Conservation (phyloP, 2,888 invertebrate species). For the Belgica antarctica region DNA sequence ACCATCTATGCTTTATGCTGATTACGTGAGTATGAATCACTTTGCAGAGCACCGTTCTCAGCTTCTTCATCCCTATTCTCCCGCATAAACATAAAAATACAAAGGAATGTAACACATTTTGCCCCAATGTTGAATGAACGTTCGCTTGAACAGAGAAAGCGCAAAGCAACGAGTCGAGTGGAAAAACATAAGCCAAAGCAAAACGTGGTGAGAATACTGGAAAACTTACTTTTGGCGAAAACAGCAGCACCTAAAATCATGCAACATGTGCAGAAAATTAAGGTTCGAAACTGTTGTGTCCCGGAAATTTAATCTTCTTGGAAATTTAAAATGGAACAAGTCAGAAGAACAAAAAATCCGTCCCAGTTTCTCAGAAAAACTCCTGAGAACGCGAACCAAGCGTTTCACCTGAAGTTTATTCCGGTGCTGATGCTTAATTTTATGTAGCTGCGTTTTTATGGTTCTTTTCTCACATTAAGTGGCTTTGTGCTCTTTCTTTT, state of each 20-base stretch:
- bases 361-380: too few relatives aligned
- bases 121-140: slow-evolving; percentile 10
- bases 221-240: not conserved
- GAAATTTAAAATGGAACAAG: too few relatives aligned
- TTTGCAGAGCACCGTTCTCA: slow-evolving; percentile 32
- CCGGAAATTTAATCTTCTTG: too few relatives aligned
- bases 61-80: not conserved
- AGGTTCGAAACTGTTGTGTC: too few relatives aligned
- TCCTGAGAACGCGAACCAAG: too few relatives aligned
- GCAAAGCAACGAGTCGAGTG: not conserved
- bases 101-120: slow-evolving; percentile 10
- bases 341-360: too few relatives aligned
- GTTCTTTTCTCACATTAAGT: slow-evolving; percentile 29
- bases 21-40: slow-evolving; percentile 41
- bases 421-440: not conserved
- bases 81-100: slow-evolving; percentile 8
- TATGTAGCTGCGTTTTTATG: not conserved
- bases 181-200: slow-evolving; percentile 22
- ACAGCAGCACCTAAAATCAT: not conserved
- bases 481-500: not conserved
- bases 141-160: not conserved
- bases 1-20: slow-evolving; percentile 31
- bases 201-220: slow-evolving; percentile 10
- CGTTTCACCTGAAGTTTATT: not conserved
- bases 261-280: slow-evolving; percentile 30